phyloP scores from a whole-genome alignment of 30 jellyfish, hydroid and myxozoan genomes.

The Aurelia aurita region DNA sequence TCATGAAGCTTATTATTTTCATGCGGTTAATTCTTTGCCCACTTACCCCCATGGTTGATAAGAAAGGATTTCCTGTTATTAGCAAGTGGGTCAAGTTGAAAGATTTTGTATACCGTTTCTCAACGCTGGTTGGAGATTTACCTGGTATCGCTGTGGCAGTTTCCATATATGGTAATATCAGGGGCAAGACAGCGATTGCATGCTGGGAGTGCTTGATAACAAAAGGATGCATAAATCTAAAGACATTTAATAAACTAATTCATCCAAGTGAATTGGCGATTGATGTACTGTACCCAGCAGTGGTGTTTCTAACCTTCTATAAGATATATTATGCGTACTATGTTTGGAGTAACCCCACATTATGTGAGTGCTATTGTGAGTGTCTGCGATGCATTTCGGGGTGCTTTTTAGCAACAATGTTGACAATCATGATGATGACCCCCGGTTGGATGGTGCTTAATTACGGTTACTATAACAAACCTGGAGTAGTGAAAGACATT shows the following conservation, averaged over 20 bases:
- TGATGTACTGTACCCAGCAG: slow-evolving; percentile 62
- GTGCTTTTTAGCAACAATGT: slow-evolving; percentile 60
- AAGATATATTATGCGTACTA: slow-evolving; percentile 67
- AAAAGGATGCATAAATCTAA: slow-evolving; percentile 33
- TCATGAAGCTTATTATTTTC: slow-evolving; percentile 57
- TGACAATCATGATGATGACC: slow-evolving; percentile 84
- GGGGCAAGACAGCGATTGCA: slow-evolving; percentile 78
- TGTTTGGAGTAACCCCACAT: slow-evolving; percentile 85
- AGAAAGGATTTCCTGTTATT: slow-evolving; percentile 46
- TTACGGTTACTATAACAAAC: slow-evolving; percentile 63
- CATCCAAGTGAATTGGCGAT: slow-evolving; percentile 58
- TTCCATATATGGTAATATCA: slow-evolving; percentile 38
- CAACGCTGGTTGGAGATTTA: slow-evolving; percentile 79
- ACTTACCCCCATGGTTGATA: slow-evolving; percentile 41
- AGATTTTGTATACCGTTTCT: slow-evolving; percentile 26
- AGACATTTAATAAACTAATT: slow-evolving; percentile 34
- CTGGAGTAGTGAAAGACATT: slow-evolving; percentile 72
- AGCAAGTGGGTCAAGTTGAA: slow-evolving; percentile 66
- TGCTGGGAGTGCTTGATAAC: slow-evolving; percentile 82
- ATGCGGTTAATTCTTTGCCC: slow-evolving; percentile 69
- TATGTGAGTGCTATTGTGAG: slow-evolving; percentile 80
- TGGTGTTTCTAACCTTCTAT: slow-evolving; percentile 63
- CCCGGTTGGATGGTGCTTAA: slow-evolving; percentile 87
- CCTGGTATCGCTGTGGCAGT: slow-evolving; percentile 78
- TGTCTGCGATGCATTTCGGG: slow-evolving; percentile 77